Conservation (phyloP, 2,113 vertebrate genomes). For the Pachycephala philippinensis region DNA sequence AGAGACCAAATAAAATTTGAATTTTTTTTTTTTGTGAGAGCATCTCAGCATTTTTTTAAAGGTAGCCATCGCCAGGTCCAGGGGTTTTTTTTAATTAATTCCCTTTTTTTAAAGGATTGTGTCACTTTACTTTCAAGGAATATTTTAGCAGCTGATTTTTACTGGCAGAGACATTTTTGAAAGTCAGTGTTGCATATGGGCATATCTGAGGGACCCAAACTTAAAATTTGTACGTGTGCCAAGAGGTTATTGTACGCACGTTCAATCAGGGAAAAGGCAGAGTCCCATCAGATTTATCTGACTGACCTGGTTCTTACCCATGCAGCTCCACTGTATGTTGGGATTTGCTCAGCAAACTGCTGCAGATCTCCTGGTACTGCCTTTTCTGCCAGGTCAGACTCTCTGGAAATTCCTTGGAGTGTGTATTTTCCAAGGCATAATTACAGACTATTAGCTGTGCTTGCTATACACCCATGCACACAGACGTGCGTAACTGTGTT, state of each 20-base stretch:
- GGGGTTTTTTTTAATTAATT: background rate
- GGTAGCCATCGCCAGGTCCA: too few species aligned
- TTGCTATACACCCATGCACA: conserved; percentile 21
- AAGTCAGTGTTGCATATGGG: background rate
- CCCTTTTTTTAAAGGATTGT: background rate
- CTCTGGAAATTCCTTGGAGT: conserved; percentile 57
- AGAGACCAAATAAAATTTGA: background rate
- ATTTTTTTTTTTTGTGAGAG: background rate
- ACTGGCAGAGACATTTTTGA: background rate
- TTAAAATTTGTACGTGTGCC: background rate
- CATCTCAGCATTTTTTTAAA: background rate
- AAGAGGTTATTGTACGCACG: background rate
- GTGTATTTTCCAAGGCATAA: conserved; percentile 55
- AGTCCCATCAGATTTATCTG: background rate
- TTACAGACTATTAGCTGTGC: conserved; percentile 40
- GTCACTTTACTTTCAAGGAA: conserved; percentile 9
- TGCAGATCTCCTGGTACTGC: background rate
- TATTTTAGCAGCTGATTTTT: background rate
- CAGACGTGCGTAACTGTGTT: conserved; percentile 27
- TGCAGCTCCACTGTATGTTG: background rate
- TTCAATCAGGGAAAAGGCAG: background rate
- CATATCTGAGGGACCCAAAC: background rate
- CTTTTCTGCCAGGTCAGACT: conserved; percentile 45
- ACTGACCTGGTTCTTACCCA: background rate
- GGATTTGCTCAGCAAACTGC: background rate